These are phyloP conservation scores for Drosophila nr. medialis DNA, from an alignment of 2,888 invertebrate species.

Conservation along the genomic window DNA sequence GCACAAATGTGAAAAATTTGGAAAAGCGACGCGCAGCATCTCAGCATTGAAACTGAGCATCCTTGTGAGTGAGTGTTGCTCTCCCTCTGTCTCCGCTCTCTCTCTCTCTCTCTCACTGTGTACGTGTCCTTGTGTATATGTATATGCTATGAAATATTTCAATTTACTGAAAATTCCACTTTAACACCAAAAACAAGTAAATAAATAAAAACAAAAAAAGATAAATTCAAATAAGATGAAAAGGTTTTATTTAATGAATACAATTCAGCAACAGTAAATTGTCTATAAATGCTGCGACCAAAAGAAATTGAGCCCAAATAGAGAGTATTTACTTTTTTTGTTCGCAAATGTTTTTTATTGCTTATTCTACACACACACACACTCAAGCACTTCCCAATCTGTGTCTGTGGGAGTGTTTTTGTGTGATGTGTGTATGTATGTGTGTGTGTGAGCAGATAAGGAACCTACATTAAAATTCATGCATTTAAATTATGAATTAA, in stretches of 20 bases:
- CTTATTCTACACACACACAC: constrained; percentile 1
- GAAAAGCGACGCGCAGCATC: constrained; percentile 54
- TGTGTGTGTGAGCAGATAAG: constrained; percentile 11
- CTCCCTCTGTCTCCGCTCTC: neutral
- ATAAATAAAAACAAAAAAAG: neutral
- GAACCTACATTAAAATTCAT: constrained; percentile 20
- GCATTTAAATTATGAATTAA: constrained; percentile 31
- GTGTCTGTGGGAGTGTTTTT: constrained; percentile 8
- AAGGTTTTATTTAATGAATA: constrained; percentile 6
- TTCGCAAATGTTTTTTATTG: constrained; percentile 19
- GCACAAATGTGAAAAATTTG: constrained; percentile 37
- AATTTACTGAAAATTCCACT: constrained; percentile 34
- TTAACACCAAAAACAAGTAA: neutral
- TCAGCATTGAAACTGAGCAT: constrained; percentile 57
- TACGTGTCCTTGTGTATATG: constrained; percentile 25
- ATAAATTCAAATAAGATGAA: neutral
- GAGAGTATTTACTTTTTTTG: neutral
- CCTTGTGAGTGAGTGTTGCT: constrained; percentile 54
- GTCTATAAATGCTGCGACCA: neutral
- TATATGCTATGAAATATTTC: constrained; percentile 35
- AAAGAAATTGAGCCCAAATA: neutral
- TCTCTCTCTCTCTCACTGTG: neutral
- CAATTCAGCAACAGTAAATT: neutral
- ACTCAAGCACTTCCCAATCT: neutral
- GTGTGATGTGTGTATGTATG: constrained; percentile 5